Base-by-base conservation (phyloP, 2,888 invertebrate genomes). In the Tachina grossa region DNA sequence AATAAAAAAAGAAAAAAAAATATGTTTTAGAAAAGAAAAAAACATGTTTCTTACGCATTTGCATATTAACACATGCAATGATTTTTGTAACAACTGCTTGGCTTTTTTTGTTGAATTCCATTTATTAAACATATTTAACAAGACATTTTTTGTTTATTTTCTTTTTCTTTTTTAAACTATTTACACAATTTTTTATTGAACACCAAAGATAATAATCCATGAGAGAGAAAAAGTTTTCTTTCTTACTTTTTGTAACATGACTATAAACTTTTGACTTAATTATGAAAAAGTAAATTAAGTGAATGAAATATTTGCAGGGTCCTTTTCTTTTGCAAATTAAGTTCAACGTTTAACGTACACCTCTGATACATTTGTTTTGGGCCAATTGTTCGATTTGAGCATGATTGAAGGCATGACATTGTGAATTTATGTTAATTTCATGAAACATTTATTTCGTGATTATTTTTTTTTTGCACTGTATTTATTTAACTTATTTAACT, bases 61-160 rank as follows among this genome's bases (percentile, higher is more conserved):
- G 87, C 87, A 87, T 87, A 87, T 87, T 87, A 87, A 87, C 87
- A 87, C 87, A 87, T 87, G 87, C 87, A 85, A 87, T 76, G 66
- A 83, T 85, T 72, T 63, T 76, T 80, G 19, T 78, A 63, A 51
- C 57, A 51, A 71, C 53, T 65, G 65, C 57, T 61, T 43, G 22
- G 14, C 1, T 47, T 59, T 57, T 31, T 59, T 66, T 53, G 57
- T n/a, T 31, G n/a, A 53, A 43, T 41, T 59, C 22, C 53, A 75
- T 76, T 71, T 71, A 75, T 80, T 69, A 68, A 68, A 65, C 57
- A 69, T 82, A 75, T 61, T 77, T 57, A 83, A 83, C 77, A 61
- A 78, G 83, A 61, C 66, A 78, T 16, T 77, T 55, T 57, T 51
- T 61, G 31, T 31, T 69, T 1, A 8, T 10, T 22, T 31, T 4